Evolutionary conservation across 2,888 invertebrate genomes (phyloP).

Genomic region (Nysson spinosus): DNA sequence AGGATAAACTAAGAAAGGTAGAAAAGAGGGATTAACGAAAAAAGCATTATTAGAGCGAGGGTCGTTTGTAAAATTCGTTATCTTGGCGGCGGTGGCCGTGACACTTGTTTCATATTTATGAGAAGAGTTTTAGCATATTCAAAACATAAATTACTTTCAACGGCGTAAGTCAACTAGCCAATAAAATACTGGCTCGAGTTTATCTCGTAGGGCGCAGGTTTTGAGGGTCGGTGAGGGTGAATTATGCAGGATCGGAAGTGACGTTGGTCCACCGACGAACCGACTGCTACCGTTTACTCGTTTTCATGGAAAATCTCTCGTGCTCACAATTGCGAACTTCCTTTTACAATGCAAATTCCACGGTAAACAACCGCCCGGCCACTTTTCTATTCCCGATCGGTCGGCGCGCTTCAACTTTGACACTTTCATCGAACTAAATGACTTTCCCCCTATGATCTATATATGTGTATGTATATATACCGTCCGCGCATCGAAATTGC

Average conservation of each 20-base stretch:
- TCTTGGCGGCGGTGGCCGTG: conserved; percentile 55
- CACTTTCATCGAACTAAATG: conserved; percentile 33
- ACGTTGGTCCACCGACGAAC: conserved; percentile 8
- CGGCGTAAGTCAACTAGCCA: conserved; percentile 70
- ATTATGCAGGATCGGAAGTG: conserved; percentile 60
- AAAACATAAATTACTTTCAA: conserved; percentile 72
- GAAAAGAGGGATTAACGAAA: not conserved
- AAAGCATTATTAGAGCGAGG: conserved; percentile 23
- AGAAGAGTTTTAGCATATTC: conserved; percentile 73
- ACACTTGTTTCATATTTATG: conserved; percentile 72
- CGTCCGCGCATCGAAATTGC: conserved; percentile 14
- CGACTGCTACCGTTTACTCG: conserved; percentile 29
- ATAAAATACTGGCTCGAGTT: conserved; percentile 70
- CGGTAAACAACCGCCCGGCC: conserved; percentile 47
- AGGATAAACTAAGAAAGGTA: conserved; percentile 2
- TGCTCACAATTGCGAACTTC: conserved; percentile 46
- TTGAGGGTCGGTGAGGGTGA: conserved; percentile 22
- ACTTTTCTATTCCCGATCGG: conserved; percentile 39
- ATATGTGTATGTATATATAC: too few relatives aligned
- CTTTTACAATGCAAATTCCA: conserved; percentile 63
- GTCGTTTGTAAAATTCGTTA: conserved; percentile 70
- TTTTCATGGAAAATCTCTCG: conserved; percentile 46
- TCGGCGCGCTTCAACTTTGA: conserved; percentile 15
- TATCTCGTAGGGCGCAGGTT: conserved; percentile 60
- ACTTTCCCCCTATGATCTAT: too few relatives aligned